phyloP scores from a whole-genome alignment of 2,113 vertebrate species.

The Pseudorectes ferrugineus region DNA sequence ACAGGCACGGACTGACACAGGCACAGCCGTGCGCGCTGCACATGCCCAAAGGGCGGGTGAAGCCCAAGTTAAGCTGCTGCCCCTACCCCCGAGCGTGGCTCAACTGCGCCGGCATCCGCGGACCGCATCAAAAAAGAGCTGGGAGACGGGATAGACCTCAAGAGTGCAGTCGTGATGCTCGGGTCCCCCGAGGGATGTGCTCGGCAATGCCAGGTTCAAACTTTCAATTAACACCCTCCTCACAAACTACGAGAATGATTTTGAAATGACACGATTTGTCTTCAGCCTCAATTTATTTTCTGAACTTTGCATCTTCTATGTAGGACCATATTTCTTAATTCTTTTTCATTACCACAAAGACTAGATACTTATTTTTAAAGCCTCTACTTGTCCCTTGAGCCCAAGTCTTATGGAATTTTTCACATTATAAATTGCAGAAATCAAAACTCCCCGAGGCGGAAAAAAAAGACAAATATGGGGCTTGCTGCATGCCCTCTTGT shows the following conservation, averaged over 20 bases:
- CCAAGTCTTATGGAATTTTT: neutral
- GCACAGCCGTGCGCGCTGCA: neutral
- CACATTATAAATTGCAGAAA: neutral
- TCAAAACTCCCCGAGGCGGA: neutral
- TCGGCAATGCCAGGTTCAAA: rapidly evolving
- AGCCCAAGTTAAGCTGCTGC: neutral
- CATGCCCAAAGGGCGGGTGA: neutral
- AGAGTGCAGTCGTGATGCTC: neutral
- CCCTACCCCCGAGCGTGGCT: neutral
- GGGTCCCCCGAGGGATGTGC: rapidly evolving
- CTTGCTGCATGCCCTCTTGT: neutral
- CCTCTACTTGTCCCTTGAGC: neutral
- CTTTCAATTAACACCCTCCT: neutral
- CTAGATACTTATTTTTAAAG: neutral
- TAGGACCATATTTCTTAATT: neutral
- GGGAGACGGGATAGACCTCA: neutral
- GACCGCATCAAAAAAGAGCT: neutral
- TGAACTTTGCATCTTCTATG: neutral
- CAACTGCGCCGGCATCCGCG: rapidly evolving
- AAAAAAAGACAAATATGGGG: neutral
- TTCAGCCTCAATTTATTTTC: neutral
- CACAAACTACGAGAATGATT: neutral
- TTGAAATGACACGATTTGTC: neutral
- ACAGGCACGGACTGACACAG: neutral
- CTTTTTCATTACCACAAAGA: neutral